Conservation (phyloP, 2,888 invertebrate species). For the Nudaria mundana region DNA sequence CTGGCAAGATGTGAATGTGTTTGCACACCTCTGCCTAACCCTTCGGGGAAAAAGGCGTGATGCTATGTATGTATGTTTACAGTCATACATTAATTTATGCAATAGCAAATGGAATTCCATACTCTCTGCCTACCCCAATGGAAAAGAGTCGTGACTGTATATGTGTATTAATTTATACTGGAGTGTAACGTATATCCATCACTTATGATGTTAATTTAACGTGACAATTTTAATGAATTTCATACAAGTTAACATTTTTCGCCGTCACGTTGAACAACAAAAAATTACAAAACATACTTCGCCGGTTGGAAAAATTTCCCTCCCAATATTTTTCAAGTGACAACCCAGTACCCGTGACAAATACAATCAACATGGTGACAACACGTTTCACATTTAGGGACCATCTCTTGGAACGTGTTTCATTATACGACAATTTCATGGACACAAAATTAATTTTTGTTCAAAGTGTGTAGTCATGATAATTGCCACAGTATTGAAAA, state of each 20-base stretch:
- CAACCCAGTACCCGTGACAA: constrained; percentile 28
- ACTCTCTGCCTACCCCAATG: too few species aligned
- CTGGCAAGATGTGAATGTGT: too few species aligned
- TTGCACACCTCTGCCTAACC: too few species aligned
- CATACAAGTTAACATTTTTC: constrained; percentile 2
- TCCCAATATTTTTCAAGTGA: constrained; percentile 27
- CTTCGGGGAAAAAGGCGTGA: too few species aligned
- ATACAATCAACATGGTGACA: constrained; percentile 42
- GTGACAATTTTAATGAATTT: too few species aligned
- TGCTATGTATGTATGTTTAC: too few species aligned
- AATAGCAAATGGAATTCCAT: too few species aligned
- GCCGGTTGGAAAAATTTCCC: constrained; percentile 22
- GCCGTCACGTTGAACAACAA: constrained; percentile 1
- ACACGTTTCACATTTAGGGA: constrained; percentile 28
- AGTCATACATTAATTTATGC: too few species aligned
- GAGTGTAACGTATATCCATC: too few species aligned
- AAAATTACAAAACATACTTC: constrained; percentile 8
- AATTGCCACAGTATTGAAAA: constrained; percentile 15
- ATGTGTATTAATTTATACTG: too few species aligned
- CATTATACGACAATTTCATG: constrained; percentile 37
- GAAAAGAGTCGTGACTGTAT: too few species aligned
- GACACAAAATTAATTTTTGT: constrained; percentile 23
- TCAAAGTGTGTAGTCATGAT: constrained; percentile 1
- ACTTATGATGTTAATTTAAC: too few species aligned
- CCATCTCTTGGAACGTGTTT: constrained; percentile 22